Conservation (phyloP, 1,140 invertebrate genomes). For the Drosophila seguyi region DNA sequence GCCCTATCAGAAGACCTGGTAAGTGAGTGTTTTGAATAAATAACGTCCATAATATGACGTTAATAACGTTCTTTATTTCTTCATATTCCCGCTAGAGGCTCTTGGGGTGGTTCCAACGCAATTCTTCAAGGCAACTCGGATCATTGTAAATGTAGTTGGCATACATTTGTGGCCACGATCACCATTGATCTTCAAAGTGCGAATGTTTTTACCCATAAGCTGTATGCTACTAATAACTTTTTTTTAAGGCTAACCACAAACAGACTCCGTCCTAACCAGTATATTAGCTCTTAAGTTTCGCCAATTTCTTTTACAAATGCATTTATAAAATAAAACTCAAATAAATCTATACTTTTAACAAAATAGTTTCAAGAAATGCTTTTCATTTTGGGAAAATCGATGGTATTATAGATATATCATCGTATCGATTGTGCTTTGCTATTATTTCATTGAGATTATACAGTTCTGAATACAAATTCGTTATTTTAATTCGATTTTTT, state of each 20-base stretch:
- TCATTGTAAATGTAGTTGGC: not conserved
- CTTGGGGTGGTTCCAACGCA: not conserved
- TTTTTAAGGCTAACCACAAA: conserved; percentile 20
- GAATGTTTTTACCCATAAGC: conserved; percentile 1
- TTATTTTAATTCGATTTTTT: not conserved
- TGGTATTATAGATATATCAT: too few relatives aligned
- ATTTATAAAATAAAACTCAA: conserved; percentile 23
- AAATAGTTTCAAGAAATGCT: not conserved
- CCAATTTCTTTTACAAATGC: conserved; percentile 15
- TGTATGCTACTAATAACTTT: not conserved
- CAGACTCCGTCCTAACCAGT: conserved; percentile 39
- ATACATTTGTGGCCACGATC: not conserved
- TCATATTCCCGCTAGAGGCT: not conserved
- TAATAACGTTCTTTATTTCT: not conserved
- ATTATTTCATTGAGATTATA: too few relatives aligned
- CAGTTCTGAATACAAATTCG: too few relatives aligned
- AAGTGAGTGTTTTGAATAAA: not conserved
- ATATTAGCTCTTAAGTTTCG: conserved; percentile 14
- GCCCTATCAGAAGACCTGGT: not conserved
- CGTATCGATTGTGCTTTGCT: too few relatives aligned
- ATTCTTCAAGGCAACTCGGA: not conserved
- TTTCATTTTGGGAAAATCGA: not conserved
- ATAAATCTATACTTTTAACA: conserved; percentile 3
- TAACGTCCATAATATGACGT: too few relatives aligned
- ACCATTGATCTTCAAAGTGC: not conserved